Percentiles rank a stretch among this genome's conserved stretches.
Evolutionary conservation across 2,888 invertebrate species (phyloP).

Genomic region (Limenitis camilla): DNA sequence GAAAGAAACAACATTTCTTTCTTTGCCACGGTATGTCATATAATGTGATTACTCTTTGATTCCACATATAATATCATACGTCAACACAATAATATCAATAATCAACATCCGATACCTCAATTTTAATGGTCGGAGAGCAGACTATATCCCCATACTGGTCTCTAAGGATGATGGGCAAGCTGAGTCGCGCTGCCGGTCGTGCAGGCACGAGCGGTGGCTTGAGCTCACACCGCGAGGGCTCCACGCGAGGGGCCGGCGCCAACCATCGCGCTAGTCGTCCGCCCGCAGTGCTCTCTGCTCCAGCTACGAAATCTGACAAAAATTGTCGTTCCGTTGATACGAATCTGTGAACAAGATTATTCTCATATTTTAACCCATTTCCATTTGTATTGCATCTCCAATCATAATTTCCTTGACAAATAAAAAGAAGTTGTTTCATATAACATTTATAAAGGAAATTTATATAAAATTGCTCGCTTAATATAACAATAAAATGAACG

Average conservation of each 20-base stretch:
- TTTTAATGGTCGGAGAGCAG: constrained; percentile 88
- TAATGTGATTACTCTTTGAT: no score
- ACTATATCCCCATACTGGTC: constrained; percentile 96
- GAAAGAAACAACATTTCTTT: no score
- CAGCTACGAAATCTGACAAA: constrained; percentile 92
- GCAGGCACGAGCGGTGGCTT: constrained; percentile 82
- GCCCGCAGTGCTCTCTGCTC: constrained; percentile 88
- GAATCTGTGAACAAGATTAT: constrained; percentile 79
- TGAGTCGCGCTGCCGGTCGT: constrained; percentile 72
- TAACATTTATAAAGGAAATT: no score
- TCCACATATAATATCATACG: background rate
- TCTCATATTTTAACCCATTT: no score
- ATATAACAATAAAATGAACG: no score
- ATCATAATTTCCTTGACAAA: no score
- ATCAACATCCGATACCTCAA: constrained; percentile 56
- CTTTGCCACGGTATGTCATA: no score
- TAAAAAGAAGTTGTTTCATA: no score
- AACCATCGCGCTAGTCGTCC: constrained; percentile 96
- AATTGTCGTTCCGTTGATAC: constrained; percentile 94
- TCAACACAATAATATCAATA: background rate
- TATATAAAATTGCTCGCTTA: no score
- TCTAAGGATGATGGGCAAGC: constrained; percentile 81
- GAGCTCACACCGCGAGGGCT: constrained; percentile 90
- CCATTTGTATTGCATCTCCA: no score
- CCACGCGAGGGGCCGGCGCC: constrained; percentile 93